Percentiles rank a stretch among this genome's conserved stretches.
Evolutionary conservation across 2,113 vertebrate genomes (phyloP).

Genomic region (Marcusenius ussheri): DNA sequence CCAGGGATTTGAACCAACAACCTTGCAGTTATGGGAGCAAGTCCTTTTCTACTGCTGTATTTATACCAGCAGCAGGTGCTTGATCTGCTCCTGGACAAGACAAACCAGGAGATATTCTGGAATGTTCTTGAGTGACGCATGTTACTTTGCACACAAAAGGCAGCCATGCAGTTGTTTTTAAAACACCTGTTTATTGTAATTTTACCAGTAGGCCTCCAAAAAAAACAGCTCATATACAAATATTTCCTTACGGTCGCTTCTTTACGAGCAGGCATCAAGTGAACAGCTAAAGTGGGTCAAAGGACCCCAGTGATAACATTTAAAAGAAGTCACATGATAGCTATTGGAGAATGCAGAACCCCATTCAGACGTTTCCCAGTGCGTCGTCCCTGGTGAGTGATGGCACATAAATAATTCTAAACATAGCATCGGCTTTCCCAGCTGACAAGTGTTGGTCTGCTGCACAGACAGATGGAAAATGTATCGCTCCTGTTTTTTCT

Average conservation of each 20-base stretch:
- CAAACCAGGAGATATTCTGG: background rate
- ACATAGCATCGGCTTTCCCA: background rate
- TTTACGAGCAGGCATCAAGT: constrained; percentile 50
- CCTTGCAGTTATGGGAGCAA: background rate
- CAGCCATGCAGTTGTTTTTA: constrained; percentile 32
- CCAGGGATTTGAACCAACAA: background rate
- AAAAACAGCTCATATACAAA: constrained; percentile 46
- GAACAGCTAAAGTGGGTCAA: constrained; percentile 42
- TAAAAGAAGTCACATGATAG: constrained; percentile 40
- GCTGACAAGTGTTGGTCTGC: background rate
- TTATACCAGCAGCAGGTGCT: background rate
- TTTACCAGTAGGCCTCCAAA: constrained; percentile 39
- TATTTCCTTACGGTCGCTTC: constrained; percentile 49
- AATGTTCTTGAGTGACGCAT: background rate
- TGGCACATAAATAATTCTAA: background rate
- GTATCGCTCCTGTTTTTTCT: background rate
- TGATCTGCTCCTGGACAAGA: background rate
- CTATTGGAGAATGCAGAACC: constrained; percentile 45
- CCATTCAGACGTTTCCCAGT: background rate
- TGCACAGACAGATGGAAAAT: background rate
- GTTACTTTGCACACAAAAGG: background rate
- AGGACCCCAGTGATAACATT: constrained; percentile 3
- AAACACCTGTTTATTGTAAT: constrained; percentile 54
- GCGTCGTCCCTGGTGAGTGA: constrained; percentile 32
- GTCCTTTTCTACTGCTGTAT: background rate